Base-by-base conservation (phyloP, 1,140 invertebrate species). In the Diprion similis region DNA sequence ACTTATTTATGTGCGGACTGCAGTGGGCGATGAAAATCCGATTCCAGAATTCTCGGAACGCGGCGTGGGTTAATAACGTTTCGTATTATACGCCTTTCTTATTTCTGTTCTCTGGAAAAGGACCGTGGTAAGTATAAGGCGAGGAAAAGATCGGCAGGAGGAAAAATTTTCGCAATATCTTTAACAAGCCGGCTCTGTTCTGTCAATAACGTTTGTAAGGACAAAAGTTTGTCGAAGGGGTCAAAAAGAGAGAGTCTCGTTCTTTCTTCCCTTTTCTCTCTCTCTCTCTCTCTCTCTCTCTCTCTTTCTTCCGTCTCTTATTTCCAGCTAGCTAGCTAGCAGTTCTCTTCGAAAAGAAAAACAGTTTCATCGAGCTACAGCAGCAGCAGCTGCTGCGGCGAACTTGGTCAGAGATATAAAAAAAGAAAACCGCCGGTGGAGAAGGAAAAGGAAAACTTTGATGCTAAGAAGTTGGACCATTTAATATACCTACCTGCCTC, bases 291-390 rank as follows among this genome's bases (percentile, higher is more conserved):
- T 17, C n/a, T 17, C n/a, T 59, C 24, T 37, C 24, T 37, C 24
- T 37, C 0, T 37, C 24, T 37, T 37, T 37, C 24, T 6, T 37
- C 24, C 24, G 24, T 37, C 24, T 37, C 24, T 37, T 37, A 37
- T 37, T 37, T 37, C 24, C 24, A 37, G 24, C 24, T 6, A 37
- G 24, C 24, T 37, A 37, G 24, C 24, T 6, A 6, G 24, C 24
- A 6, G 24, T 37, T 59, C 51, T 59, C n/a, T 59, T 72, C 65
- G 68, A 74, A 68, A 79, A 85, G 83, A 82, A 85, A 86, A 85
- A 85, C 81, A 81, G 78, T 84, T 85, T 85, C 85, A 86, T 86
- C 85, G 82, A 82, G 71, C n/a, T 17, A 13, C 51, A 59, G 11
- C 78, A 70, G 75, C 75, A 77, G 83, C 84, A 84, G 80, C 82